Evolutionary conservation across 2,888 invertebrate species (phyloP), one percentile per base, ranked within the genome.

Genomic region (Alitta virens): DNA sequence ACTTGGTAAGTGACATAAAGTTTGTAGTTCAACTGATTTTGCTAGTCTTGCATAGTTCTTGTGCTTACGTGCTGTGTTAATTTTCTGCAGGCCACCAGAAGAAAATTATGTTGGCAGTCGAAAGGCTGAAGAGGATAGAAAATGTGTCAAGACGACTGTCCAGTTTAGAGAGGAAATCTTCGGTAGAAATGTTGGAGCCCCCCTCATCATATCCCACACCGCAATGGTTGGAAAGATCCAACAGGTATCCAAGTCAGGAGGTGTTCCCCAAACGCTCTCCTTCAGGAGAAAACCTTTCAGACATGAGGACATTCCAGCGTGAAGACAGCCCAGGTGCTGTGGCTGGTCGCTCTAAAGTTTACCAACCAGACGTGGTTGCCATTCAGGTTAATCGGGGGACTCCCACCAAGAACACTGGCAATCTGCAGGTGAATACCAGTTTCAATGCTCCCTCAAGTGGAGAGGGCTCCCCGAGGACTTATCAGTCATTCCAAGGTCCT

Each of bases 11-110:
- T n/a, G 12, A 33, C 12, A 7, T 33, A 33, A 33, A 33, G 5
- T 33, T 33, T 33, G 12, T 33, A 33, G 5, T 33, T 33, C 33
- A 5, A 7, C 5, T 33, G 33, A 12, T 33, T 7, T 12, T 33
- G 33, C n/a, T 33, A 33, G 33, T 7, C 12, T 33, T 33, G 12
- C 12, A 12, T 7, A 33, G 33, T 33, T 33, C 33, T 33, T n/a
- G n/a, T n/a, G n/a, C n/a, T n/a, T n/a, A n/a, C n/a, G n/a, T n/a
- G n/a, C n/a, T n/a, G n/a, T n/a, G n/a, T n/a, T n/a, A n/a, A n/a
- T n/a, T n/a, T n/a, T n/a, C n/a, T 24, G 21, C 93, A 78, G 99
- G 99, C 40, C 99, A 99, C 82, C 97, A 99, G 85, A 99, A 99
- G 87, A 94, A 97, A 85, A 91, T 99, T 72, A 88, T 95, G 78